Base-by-base conservation (phyloP, 2,113 vertebrate genomes). In the Origma solitaria region DNA sequence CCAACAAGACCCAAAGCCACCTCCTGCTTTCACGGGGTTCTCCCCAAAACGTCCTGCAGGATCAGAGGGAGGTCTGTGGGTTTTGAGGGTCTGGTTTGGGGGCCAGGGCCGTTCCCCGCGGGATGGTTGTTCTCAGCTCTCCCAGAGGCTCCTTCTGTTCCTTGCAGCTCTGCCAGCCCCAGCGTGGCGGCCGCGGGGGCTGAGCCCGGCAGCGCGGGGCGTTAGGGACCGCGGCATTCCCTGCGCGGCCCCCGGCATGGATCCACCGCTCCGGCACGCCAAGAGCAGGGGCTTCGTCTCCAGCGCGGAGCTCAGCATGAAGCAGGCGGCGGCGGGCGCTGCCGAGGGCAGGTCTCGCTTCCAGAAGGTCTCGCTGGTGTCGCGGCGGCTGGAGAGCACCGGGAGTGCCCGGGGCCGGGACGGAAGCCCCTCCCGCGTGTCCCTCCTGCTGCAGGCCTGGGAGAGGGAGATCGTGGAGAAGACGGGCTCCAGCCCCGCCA, bases 311-410 rank as follows among this genome's bases (percentile, higher is more conserved):
- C 57, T 99, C 78, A 98, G 72, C 30, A 45, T 97, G 77, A 97
- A 84, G 37, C 97, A 90, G 40, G 40, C 49, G 1, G 60, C 86
- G 1, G 37, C 82, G 14, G 60, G 25, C 0, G 50, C 95, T 0
- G 84, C 98, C 2, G 97, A 98, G n/a, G 60, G 65, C 73, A 97
- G 93, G 40, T 85, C 93, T n/a, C 92, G 95, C 23, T 95, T 98
- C 38, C 97, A 84, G 72, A 99, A 99, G 92, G 93, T 98, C 38
- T 98, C 98, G 1, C 96, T 98, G 91, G 96, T 98, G 42, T 96
- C 98, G 0, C 95, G 76, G n/a, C 47, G 75, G 50, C 37, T 92
- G 49, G 96, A 97, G 68, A 87, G 35, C 10, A 0, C 50, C 9
- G 61, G 65, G 6, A 44, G 15, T 86, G 0, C 24, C 0, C 57